phyloP scores from a whole-genome alignment of 2,888 invertebrate species.

The Cheilosia vulpina region DNA sequence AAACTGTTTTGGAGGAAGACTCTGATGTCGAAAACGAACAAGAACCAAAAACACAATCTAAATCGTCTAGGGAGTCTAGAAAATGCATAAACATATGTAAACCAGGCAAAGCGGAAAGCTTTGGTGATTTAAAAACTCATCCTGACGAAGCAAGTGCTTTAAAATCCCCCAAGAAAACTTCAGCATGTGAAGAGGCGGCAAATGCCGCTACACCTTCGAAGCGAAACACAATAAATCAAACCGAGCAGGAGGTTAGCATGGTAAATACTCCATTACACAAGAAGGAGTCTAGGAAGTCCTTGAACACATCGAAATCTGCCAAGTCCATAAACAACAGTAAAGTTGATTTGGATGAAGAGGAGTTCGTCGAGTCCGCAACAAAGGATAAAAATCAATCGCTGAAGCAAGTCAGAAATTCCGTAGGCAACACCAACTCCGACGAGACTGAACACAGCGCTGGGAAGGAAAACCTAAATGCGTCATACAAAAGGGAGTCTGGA shows the following conservation, averaged over 20 bases:
- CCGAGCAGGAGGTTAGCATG: background rate
- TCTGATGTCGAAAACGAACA: constrained; percentile 1
- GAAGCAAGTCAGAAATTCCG: too few species aligned
- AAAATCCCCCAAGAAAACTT: background rate
- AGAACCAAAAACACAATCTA: constrained; percentile 1
- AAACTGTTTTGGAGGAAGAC: background rate
- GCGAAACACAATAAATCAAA: constrained; percentile 9
- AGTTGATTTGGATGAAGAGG: background rate
- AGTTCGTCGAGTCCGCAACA: background rate
- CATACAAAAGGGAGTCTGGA: background rate
- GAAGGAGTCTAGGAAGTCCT: background rate
- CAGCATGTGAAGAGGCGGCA: too few species aligned
- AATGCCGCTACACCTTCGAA: background rate
- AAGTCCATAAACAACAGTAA: too few species aligned
- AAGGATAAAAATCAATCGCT: too few species aligned
- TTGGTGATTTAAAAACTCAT: background rate
- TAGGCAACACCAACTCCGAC: too few species aligned
- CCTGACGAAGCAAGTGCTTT: background rate
- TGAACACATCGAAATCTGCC: background rate
- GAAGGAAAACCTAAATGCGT: background rate
- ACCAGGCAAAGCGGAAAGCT: background rate
- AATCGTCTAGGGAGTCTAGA: background rate
- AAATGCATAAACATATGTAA: background rate
- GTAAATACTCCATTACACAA: background rate
- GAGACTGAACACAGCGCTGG: background rate